Evolutionary conservation across 1,140 invertebrate species (phyloP).

Genomic region (Phthorimaea operculella): DNA sequence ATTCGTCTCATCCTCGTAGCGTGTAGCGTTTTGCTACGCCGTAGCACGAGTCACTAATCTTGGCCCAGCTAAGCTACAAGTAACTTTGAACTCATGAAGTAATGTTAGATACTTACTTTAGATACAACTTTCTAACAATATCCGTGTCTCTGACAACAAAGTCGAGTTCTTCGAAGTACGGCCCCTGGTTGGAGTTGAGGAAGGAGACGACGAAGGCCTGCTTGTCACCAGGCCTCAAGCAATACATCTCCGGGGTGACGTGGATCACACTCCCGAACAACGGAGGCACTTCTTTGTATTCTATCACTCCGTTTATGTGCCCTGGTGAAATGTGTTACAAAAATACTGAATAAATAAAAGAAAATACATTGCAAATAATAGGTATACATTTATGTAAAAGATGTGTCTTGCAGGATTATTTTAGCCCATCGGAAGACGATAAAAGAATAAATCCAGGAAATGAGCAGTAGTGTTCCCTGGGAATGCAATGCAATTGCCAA

Average conservation of each 20-base stretch:
- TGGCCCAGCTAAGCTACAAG: too few relatives aligned
- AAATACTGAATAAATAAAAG: not conserved
- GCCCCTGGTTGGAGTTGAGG: constrained; percentile 55
- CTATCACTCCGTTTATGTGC: constrained; percentile 53
- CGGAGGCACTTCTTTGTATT: constrained; percentile 40
- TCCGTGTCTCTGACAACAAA: constrained; percentile 47
- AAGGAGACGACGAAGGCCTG: constrained; percentile 49
- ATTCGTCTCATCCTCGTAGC: too few relatives aligned
- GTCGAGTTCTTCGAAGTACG: constrained; percentile 57
- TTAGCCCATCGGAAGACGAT: too few relatives aligned
- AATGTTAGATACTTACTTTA: constrained; percentile 37
- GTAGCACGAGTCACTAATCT: too few relatives aligned
- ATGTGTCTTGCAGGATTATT: too few relatives aligned
- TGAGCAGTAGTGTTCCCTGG: too few relatives aligned
- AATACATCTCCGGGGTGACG: constrained; percentile 37
- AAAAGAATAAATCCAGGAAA: too few relatives aligned
- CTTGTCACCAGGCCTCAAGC: constrained; percentile 42
- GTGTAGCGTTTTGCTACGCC: too few relatives aligned
- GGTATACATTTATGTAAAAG: not conserved
- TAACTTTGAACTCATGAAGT: too few relatives aligned
- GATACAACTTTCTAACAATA: constrained; percentile 47
- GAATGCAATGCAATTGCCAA: too few relatives aligned
- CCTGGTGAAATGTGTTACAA: constrained; percentile 27
- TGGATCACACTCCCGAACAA: constrained; percentile 50
- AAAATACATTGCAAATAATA: constrained; percentile 6